A percentile compares a stretch with the other conserved stretches of the same genome.
phyloP scores from a whole-genome alignment of 1,140 invertebrate genomes.

The Bombus haemorrhoidalis region DNA sequence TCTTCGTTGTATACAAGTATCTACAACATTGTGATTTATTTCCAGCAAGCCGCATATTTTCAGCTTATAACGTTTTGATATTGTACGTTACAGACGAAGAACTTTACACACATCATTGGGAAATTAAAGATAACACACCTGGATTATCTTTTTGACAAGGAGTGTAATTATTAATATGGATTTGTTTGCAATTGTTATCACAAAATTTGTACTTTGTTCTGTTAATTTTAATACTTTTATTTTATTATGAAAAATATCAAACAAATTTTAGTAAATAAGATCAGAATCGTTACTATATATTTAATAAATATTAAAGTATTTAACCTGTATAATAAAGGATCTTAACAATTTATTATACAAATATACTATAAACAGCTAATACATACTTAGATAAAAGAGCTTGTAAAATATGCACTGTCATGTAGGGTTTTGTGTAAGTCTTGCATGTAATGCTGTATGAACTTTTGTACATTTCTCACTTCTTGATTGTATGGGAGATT shows the following conservation, averaged over 20 bases:
- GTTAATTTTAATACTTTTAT: background rate
- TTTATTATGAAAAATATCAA: background rate
- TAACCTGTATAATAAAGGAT: background rate
- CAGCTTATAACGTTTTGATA: too few species aligned
- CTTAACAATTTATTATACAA: constrained; percentile 13
- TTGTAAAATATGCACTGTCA: constrained; percentile 12
- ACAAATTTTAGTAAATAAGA: too few species aligned
- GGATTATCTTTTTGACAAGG: too few species aligned
- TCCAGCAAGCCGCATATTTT: too few species aligned
- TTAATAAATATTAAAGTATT: background rate
- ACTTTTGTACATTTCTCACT: background rate
- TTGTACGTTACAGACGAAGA: too few species aligned
- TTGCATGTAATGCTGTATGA: background rate
- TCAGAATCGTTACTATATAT: background rate
- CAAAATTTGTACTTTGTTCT: background rate
- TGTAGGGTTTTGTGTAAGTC: background rate
- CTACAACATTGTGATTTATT: too few species aligned
- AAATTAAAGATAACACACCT: too few species aligned
- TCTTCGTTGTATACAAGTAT: too few species aligned
- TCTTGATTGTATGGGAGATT: constrained; percentile 51
- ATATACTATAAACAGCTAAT: background rate
- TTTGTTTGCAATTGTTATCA: background rate
- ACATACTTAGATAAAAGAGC: background rate
- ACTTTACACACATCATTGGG: too few species aligned
- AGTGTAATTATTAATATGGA: background rate